Evolutionary conservation across 23 tunicate species (phyloP).

Genomic region (Aplidium turbinatum): DNA sequence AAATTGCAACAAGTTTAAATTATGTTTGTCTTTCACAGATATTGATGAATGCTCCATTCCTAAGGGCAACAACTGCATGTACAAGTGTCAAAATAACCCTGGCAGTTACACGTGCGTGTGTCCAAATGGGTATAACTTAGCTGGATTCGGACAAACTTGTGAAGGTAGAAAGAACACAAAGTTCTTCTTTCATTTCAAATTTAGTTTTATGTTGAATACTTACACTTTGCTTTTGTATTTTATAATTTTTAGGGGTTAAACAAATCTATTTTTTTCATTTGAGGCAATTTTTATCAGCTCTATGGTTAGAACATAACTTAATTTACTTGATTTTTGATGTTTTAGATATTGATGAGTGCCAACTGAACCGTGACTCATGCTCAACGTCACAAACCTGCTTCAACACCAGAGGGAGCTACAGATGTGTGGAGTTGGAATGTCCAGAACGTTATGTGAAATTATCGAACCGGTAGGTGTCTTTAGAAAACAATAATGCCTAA

Average conservation of each 20-base stretch:
- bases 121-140: constrained; percentile 62
- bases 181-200: neutral
- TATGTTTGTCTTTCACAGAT: constrained; percentile 44
- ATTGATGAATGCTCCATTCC: constrained; percentile 65
- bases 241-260: too few species aligned
- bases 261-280: too few species aligned
- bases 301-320: too few species aligned
- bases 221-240: too few species aligned
- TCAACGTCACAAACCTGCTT: constrained; percentile 70
- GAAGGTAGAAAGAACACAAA: constrained; percentile 39
- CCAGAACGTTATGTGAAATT: constrained; percentile 62
- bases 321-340: neutral
- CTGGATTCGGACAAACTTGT: constrained; percentile 48
- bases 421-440: constrained; percentile 67
- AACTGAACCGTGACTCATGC: constrained; percentile 41
- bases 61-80: constrained; percentile 47
- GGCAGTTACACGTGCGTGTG: constrained; percentile 80
- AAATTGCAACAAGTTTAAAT: neutral
- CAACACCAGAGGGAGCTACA: constrained; percentile 82
- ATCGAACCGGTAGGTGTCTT: constrained; percentile 72
- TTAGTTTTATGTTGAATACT: neutral
- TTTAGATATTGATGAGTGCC: constrained; percentile 88
- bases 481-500: too few species aligned
- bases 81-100: constrained; percentile 60
- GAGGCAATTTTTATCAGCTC: too few species aligned